Conservation (phyloP, 2,113 vertebrate genomes). For the Polyodon spathula region DNA sequence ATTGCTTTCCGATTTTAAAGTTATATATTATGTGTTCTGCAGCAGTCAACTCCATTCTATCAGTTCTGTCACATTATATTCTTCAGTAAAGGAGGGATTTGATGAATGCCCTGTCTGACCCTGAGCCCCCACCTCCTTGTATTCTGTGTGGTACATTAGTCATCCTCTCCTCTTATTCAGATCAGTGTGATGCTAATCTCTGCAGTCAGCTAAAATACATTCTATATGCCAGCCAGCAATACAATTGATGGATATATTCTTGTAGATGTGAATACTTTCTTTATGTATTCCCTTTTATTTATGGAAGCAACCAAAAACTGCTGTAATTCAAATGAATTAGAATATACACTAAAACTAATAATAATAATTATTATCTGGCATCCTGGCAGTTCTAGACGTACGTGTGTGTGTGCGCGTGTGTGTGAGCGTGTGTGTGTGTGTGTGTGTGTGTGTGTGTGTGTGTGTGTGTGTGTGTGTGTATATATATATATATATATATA, state of each 20-base stretch:
- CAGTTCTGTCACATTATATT: not conserved
- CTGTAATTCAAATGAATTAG: no score
- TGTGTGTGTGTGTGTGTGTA: no score
- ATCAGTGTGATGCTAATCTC: not conserved
- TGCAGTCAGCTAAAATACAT: conserved; percentile 9
- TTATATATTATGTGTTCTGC: not conserved
- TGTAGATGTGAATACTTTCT: not conserved
- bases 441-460: no score
- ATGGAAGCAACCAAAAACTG: no score
- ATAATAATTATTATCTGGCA: no score
- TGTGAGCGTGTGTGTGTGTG: no score
- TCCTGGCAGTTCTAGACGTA: no score
- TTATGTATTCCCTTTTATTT: not conserved
- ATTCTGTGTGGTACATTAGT: conserved; percentile 4
- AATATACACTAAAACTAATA: no score
- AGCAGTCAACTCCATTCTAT: not conserved
- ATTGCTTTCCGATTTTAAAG: not conserved
- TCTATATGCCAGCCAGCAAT: not conserved
- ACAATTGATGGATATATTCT: not conserved
- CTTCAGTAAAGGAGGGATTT: conserved; percentile 2
- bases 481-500: no score
- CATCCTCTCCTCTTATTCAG: not conserved
- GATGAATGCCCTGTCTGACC: conserved; percentile 5
- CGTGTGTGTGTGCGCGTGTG: no score
- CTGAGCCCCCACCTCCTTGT: not conserved